Conservation (phyloP, 2,797 vertebrate genomes). For the Myotis pilosus region DNA sequence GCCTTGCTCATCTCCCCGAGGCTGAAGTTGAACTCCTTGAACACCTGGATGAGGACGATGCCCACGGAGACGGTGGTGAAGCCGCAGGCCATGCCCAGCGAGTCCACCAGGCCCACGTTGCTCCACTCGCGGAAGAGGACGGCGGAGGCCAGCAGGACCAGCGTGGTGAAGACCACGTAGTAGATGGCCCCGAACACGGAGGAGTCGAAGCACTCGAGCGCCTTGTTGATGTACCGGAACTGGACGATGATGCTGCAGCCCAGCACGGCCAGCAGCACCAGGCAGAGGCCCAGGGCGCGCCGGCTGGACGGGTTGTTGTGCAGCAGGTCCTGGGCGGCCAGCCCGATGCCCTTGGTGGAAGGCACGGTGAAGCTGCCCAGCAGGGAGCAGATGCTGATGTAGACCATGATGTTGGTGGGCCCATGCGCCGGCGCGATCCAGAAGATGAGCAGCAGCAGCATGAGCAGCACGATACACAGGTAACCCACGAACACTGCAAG, state of each 20-base stretch:
- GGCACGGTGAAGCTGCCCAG: slow-evolving; percentile 97
- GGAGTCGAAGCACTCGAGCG: slow-evolving; percentile 93
- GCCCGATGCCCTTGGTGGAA: slow-evolving; percentile 95
- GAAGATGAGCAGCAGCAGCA: slow-evolving; percentile 91
- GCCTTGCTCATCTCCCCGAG: slow-evolving; percentile 89
- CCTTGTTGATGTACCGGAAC: slow-evolving; percentile 97
- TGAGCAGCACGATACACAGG: slow-evolving; percentile 88
- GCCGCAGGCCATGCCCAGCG: slow-evolving; percentile 92
- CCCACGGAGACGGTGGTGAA: slow-evolving; percentile 92
- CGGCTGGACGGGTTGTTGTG: slow-evolving; percentile 83
- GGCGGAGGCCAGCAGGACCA: slow-evolving; percentile 92
- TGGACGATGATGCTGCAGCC: slow-evolving; percentile 93
- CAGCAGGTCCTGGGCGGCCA: slow-evolving; percentile 92
- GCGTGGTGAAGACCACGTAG: slow-evolving; percentile 94
- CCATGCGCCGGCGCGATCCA: slow-evolving; percentile 92
- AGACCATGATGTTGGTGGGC: slow-evolving; percentile 95
- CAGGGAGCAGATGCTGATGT: slow-evolving; percentile 95
- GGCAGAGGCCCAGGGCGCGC: slow-evolving; percentile 88
- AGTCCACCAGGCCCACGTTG: slow-evolving; percentile 88
- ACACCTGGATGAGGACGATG: slow-evolving; percentile 92
- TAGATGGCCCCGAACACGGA: slow-evolving; percentile 95
- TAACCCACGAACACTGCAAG: slow-evolving; percentile 92
- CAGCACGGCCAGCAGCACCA: slow-evolving; percentile 88
- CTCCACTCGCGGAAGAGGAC: slow-evolving; percentile 97
- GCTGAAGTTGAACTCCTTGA: slow-evolving; percentile 91